Base-by-base conservation (phyloP, 1,140 invertebrate genomes). In the Bombus affinis region DNA sequence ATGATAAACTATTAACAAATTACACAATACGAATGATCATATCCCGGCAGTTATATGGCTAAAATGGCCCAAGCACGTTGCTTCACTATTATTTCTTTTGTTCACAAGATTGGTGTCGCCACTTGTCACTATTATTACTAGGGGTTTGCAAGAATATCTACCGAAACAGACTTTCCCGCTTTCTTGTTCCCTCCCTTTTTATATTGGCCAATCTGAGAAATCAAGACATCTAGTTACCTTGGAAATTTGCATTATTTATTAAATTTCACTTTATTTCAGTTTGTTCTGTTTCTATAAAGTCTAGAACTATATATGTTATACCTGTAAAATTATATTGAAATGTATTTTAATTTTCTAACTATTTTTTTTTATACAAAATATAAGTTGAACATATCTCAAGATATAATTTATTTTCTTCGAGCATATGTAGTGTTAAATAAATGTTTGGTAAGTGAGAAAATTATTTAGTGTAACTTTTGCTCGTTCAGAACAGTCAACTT, bases 21-120 rank as follows among this genome's bases (percentile, higher is more conserved):
- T 89, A 90, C 79, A 80, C 86, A 79, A 70, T 81, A 87, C 39
- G 83, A 89, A 85, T 37, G 75, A 81, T 83, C 86, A 90, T 87
- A 81, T 73, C 87, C 72, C 88, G 89, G 82, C 88, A 89, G 83
- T 85, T 81, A 73, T 75, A 62, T 77, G 71, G 66, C 79, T 79
- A 78, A 87, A 89, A 81, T 85, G 88, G 79, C 72, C 66, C 59
- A 81, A 83, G 81, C 86, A 87, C 86, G 77, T 85, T 87, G 83
- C 47, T 74, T 39, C 57, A 70, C 70, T 76, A 42, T 44, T 62
- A 32, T 83, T 77, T 65, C 70, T 74, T 70, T 71, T 75, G 70
- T 75, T 44, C 71, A 37, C 39, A 37, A 75, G 25, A 57, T 84
- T 87, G 81, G 75, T 70, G 81, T 66, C 75, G 75, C 86, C 75